phyloP scores from a whole-genome alignment of 2,888 invertebrate genomes.

The Tupiocoris notatus region DNA sequence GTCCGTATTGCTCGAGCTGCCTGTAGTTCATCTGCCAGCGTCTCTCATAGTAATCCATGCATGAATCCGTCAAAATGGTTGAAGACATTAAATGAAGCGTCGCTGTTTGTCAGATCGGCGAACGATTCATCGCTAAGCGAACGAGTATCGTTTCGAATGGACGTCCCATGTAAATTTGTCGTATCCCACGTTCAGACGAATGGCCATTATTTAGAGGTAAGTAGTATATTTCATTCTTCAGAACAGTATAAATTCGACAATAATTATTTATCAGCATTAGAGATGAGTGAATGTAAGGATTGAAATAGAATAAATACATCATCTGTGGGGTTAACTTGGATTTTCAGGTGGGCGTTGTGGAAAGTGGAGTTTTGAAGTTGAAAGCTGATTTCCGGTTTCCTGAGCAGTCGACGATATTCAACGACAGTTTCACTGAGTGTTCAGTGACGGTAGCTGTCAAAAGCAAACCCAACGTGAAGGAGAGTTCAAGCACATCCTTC shows the following conservation, averaged over 20 bases:
- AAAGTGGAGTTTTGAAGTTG: conserved; percentile 18
- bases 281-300: too few species aligned
- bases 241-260: too few species aligned
- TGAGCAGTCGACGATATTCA: not conserved
- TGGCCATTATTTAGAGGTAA: conserved; percentile 22
- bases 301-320: too few species aligned
- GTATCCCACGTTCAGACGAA: conserved; percentile 9
- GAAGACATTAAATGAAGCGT: conserved; percentile 7
- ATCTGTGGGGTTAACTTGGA: too few species aligned
- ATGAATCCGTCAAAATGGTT: conserved; percentile 7
- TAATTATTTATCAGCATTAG: too few species aligned
- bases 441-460: not conserved
- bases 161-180: not conserved
- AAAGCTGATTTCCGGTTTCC: conserved; percentile 18
- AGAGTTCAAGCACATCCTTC: not conserved
- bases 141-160: conserved; percentile 25
- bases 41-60: too few species aligned
- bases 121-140: conserved; percentile 19
- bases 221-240: not conserved
- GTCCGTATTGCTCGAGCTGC: conserved; percentile 16
- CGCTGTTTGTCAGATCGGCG: conserved; percentile 31
- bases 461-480: not conserved
- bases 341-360: conserved; percentile 17
- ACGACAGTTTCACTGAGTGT: not conserved
- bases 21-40: not conserved